A percentile compares a stretch with the other conserved stretches of the same genome.
Conservation (phyloP, 2,113 vertebrate genomes). For the Erythrocebus patas region DNA sequence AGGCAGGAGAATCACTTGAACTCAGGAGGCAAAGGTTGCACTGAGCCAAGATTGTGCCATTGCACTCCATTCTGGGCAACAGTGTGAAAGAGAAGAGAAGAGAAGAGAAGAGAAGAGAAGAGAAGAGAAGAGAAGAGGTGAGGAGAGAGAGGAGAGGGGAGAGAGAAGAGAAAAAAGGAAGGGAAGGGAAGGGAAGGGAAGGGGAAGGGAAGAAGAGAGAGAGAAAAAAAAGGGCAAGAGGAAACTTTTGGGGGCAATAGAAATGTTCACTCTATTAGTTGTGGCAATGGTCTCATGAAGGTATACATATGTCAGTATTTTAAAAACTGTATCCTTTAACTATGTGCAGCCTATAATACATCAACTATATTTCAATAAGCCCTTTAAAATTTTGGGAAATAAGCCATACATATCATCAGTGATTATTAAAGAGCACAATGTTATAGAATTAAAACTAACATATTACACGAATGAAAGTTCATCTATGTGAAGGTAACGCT, state of each 20-base stretch:
- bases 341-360: not conserved
- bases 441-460: conserved; percentile 30
- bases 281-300: not conserved
- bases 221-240: not conserved
- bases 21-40: too few relatives aligned
- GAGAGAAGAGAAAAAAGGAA: too few relatives aligned
- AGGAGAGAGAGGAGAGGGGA: too few relatives aligned
- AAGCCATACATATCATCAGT: not conserved
- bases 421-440: not conserved
- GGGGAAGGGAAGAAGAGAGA: too few relatives aligned
- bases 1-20: too few relatives aligned
- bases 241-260: not conserved
- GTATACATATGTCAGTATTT: not conserved
- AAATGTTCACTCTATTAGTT: not conserved
- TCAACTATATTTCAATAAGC: not conserved
- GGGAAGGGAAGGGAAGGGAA: too few relatives aligned
- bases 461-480: not conserved
- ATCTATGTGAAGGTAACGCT: not conserved
- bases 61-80: too few relatives aligned
- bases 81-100: too few relatives aligned
- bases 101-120: too few relatives aligned
- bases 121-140: fast-evolving
- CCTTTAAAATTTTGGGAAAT: not conserved
- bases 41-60: too few relatives aligned
- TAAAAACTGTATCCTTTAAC: not conserved